phyloP scores from a whole-genome alignment of 2,888 invertebrate genomes.

The Acronicta leporina region DNA sequence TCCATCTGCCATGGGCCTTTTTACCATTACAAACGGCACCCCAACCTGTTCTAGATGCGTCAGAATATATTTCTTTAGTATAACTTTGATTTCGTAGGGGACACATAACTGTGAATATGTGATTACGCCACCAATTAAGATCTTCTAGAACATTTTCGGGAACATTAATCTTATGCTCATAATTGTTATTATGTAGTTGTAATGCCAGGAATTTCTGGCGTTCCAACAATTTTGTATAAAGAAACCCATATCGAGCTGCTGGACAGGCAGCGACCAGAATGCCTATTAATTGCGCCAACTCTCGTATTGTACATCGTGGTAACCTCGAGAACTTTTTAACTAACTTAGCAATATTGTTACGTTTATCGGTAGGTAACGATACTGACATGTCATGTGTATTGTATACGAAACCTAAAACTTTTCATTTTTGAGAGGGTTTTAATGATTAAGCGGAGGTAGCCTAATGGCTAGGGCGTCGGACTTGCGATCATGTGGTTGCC shows the following conservation, averaged over 20 bases:
- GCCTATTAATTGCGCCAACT: slow-evolving; percentile 15
- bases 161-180: slow-evolving; percentile 3
- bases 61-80: slow-evolving; percentile 10
- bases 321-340: slow-evolving; percentile 2
- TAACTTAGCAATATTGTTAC: background rate
- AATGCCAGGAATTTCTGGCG: slow-evolving; percentile 13
- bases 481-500: too few relatives aligned
- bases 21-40: background rate
- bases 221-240: slow-evolving; percentile 19
- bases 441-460: too few relatives aligned
- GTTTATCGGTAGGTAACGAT: slow-evolving; percentile 4
- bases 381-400: slow-evolving; percentile 9
- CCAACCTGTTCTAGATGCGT: slow-evolving; percentile 10
- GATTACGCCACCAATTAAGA: too few relatives aligned
- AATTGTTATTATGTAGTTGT: slow-evolving; percentile 1
- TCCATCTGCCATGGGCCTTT: slow-evolving; percentile 13
- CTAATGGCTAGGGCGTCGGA: too few relatives aligned
- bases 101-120: too few relatives aligned
- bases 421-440: slow-evolving; percentile 1
- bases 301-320: slow-evolving; percentile 9
- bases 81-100: too few relatives aligned
- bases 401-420: slow-evolving; percentile 8
- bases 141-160: too few relatives aligned
- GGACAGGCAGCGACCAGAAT: slow-evolving; percentile 12
- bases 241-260: slow-evolving; percentile 13